Base-by-base conservation (phyloP, 2,888 invertebrate species). In the Sphaeridia pumilis region DNA sequence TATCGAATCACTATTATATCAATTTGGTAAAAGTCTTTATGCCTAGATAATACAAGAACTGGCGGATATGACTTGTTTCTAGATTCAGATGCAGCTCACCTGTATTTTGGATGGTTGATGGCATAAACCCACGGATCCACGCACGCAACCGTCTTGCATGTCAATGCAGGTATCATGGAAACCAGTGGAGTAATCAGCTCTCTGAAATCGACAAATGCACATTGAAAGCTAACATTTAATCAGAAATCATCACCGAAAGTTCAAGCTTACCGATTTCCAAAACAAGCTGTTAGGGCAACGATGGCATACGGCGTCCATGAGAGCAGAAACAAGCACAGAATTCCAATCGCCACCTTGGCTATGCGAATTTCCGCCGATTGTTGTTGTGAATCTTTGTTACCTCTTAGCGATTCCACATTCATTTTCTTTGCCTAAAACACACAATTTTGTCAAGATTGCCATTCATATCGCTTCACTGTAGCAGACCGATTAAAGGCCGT, bases 231-330 rank as follows among this genome's bases (percentile, higher is more conserved):
- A n/a, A n/a, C n/a, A n/a, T n/a, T n/a, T n/a, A n/a, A n/a, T n/a
- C n/a, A n/a, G n/a, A n/a, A n/a, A n/a, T n/a, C n/a, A n/a, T n/a
- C n/a, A n/a, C n/a, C 31, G 31, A 31, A 31, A 31, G n/a, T n/a
- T n/a, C n/a, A n/a, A n/a, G 14, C 64, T 67, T 69, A 79, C 78
- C 65, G 78, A 70, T 87, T 80, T 22, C 88, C 88, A 67, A 84
- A 87, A 2, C 84, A 83, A 2, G 87, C 87, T 61, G 83, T 86
- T 52, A 88, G 73, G 1, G 90, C 81, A 66, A 81, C 79, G 1
- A 86, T 79, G 1, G 86, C 89, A 67, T 92, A 92, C 0, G 92
- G 92, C 3, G 87, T 87, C 90, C 92, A 92, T 0, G 89, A 84
- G 2, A 84, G 79, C 21, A 90, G 80, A 70, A 82, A 88, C 2